Conservation (phyloP, 1,140 invertebrate genomes). For the Halesus radiatus region DNA sequence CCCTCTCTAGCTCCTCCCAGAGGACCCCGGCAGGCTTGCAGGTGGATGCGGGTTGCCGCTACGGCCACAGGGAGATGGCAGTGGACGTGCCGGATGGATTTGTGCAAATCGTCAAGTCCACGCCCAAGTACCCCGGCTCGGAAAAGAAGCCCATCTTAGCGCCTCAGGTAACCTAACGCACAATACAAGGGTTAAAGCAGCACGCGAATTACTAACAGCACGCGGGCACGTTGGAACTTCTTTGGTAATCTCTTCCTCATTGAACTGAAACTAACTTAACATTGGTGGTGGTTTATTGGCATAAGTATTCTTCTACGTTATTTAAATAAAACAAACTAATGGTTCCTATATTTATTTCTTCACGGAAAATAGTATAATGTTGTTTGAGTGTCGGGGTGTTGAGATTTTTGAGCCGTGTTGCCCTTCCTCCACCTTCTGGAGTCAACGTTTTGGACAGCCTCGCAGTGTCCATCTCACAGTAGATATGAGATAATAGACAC, state of each 20-base stretch:
- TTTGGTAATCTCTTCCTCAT: not conserved
- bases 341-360: too few species aligned
- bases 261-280: constrained; percentile 5
- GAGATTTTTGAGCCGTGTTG: too few species aligned
- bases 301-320: not conserved
- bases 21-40: constrained; percentile 59
- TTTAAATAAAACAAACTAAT: too few species aligned
- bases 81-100: constrained; percentile 84
- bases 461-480: too few species aligned
- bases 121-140: constrained; percentile 81
- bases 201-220: constrained; percentile 47
- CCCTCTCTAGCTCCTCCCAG: constrained; percentile 66
- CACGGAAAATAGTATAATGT: too few species aligned
- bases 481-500: too few species aligned
- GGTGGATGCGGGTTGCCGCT: constrained; percentile 59
- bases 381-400: too few species aligned
- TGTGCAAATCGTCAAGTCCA: constrained; percentile 79
- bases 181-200: constrained; percentile 52
- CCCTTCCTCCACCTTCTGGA: too few species aligned
- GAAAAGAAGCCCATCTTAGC: constrained; percentile 63
- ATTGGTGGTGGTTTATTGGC: not conserved
- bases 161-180: constrained; percentile 64
- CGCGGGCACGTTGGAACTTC: constrained; percentile 17
- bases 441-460: too few species aligned
- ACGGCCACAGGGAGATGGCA: constrained; percentile 77